Evolutionary conservation across 1,140 invertebrate species (phyloP).

Genomic region (Heliothis subflexa): DNA sequence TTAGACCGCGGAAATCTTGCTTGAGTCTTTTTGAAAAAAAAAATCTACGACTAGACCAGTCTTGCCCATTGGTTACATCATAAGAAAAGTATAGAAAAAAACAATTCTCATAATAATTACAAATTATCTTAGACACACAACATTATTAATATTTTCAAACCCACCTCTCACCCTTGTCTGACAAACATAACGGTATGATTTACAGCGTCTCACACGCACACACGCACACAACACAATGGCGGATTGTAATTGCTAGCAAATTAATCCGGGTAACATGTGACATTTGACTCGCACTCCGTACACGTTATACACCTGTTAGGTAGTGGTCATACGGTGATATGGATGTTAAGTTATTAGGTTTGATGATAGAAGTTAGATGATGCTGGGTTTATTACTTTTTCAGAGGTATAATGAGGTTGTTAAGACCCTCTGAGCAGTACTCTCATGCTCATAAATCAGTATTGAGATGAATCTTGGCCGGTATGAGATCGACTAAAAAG

Average conservation of each 20-base stretch:
- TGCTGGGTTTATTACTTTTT: background rate
- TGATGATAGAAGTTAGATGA: background rate
- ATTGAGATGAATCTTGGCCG: no score
- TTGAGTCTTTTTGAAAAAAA: no score
- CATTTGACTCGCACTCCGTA: constrained; percentile 68
- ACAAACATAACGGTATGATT: constrained; percentile 24
- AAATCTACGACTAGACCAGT: no score
- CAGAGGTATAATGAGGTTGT: no score
- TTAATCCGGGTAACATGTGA: constrained; percentile 77
- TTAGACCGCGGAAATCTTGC: no score
- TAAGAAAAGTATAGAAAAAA: no score
- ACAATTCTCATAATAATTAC: background rate
- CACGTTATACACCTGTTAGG: constrained; percentile 24
- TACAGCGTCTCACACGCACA: constrained; percentile 14
- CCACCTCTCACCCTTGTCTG: background rate
- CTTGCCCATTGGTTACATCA: no score
- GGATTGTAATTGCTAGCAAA: constrained; percentile 75
- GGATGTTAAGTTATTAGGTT: background rate
- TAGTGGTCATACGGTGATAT: background rate
- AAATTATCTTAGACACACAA: no score
- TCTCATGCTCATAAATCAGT: no score
- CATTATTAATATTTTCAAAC: no score
- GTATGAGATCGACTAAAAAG: no score
- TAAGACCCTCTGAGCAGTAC: no score
- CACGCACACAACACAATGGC: constrained; percentile 25